Evolutionary conservation across 1,140 invertebrate species (phyloP).

Genomic region (Littorina saxatilis): DNA sequence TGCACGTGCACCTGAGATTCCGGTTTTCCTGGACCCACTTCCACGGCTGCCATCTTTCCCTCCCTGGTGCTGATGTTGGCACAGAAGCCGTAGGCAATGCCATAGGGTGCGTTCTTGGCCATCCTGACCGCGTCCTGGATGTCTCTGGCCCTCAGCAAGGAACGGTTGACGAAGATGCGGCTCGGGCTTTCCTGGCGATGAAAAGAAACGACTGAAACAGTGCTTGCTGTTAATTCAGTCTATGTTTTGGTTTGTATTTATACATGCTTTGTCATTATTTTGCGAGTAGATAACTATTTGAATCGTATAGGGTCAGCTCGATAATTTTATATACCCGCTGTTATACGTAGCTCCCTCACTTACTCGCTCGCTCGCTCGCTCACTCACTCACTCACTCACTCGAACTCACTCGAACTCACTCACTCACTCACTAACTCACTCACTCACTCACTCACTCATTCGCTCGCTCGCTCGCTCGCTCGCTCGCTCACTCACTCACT

Average conservation of each 20-base stretch:
- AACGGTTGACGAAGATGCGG: constrained; percentile 24
- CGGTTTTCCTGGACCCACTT: constrained; percentile 18
- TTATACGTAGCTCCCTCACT: too few relatives aligned
- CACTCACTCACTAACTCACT: neutral
- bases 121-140: constrained; percentile 7
- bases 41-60: neutral
- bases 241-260: too few relatives aligned
- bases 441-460: neutral
- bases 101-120: neutral
- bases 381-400: neutral
- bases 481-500: too few relatives aligned
- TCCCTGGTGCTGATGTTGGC: constrained; percentile 20
- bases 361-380: too few relatives aligned
- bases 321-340: too few relatives aligned
- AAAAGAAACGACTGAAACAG: too few relatives aligned
- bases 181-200: neutral
- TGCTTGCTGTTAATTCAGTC: too few relatives aligned
- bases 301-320: too few relatives aligned
- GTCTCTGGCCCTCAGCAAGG: constrained; percentile 22
- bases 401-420: neutral
- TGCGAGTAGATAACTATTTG: too few relatives aligned
- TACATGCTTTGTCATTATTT: too few relatives aligned
- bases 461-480: too few relatives aligned
- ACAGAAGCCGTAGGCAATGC: constrained; percentile 34
- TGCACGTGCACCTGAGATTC: constrained; percentile 12